These are phyloP conservation scores for Orthosia gracilis DNA, from an alignment of 2,888 invertebrate species.

Conservation along the genomic window DNA sequence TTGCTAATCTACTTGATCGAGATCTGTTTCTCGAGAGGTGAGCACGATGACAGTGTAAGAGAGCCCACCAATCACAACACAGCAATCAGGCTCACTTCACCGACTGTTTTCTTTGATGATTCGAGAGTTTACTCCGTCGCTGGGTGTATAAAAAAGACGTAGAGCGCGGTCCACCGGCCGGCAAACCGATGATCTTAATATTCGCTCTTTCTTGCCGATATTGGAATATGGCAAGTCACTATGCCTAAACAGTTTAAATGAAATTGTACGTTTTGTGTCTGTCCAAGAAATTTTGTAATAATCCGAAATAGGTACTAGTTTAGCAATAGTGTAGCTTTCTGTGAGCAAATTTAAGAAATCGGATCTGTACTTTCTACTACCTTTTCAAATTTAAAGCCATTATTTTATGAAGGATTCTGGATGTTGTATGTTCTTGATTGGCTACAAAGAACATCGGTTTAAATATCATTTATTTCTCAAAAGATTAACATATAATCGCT, in stretches of 20 bases:
- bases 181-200: background rate
- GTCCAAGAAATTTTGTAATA: background rate
- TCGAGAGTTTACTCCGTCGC: constrained; percentile 73
- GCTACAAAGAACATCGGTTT: too few relatives aligned
- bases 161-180: constrained; percentile 23
- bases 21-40: constrained; percentile 67
- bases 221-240: background rate
- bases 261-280: background rate
- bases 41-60: constrained; percentile 77
- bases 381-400: too few relatives aligned
- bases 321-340: too few relatives aligned
- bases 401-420: background rate
- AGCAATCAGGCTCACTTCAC: constrained; percentile 84
- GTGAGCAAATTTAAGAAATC: too few relatives aligned
- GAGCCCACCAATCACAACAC: constrained; percentile 77
- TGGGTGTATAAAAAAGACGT: constrained; percentile 38
- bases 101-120: constrained; percentile 85
- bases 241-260: background rate
- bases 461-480: too few relatives aligned
- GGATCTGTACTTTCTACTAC: too few relatives aligned
- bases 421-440: too few relatives aligned
- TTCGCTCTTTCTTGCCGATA: constrained; percentile 1
- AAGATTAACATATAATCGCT: too few relatives aligned
- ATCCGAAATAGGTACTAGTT: background rate
- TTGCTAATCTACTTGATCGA: constrained; percentile 76